Evolutionary conservation across 2,113 vertebrate species (phyloP), one percentile per base, ranked within the genome.

Genomic region (Hipposideros armiger): DNA sequence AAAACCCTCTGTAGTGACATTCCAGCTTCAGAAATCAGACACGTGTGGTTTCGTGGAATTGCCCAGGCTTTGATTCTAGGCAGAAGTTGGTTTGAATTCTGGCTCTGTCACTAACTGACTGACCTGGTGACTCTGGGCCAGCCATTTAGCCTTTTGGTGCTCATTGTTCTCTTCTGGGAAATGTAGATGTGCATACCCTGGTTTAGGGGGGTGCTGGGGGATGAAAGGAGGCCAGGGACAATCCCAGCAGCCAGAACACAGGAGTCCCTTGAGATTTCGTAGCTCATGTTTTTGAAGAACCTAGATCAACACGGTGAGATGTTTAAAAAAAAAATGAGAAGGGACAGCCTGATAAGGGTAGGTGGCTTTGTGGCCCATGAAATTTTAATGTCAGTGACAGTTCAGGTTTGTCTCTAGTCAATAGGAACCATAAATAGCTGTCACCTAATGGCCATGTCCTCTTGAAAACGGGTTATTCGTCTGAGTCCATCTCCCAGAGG

Each of bases 381-480:
- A 98, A 97, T 86, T 97, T 97, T 98, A 96, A 98, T 95, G 94
- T 47, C 78, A 54, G 45, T 87, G 94, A 96, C 91, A 96, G 93
- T 93, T 97, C 97, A 97, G 93, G 95, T 97, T 97, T 96, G 88
- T 86, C 73, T 54, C 91, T 62, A 62, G 97, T 96, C 97, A 91
- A 91, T 77, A 95, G 94, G 81, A 95, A 94, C 91, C 97, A 95
- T 97, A 98, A 98, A 97, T 97, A 97, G 97, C 96, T 96, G 95
- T 97, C 94, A 96, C 97, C 94, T 97, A 96, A 97, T 96, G 97
- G 95, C 91, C 80, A 22, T 89, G 96, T 96, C 96, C 97, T 96
- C 94, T 95, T 94, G 89, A 95, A 98, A 98, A 97, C 96, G 83
- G 97, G 97, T 97, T 97, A 97, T 96, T 96, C 78, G 87, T 97